A percentile compares a stretch with the other conserved stretches of the same genome.
phyloP scores from a whole-genome alignment of 2,797 vertebrate genomes.

The Adelosebastes latens region DNA sequence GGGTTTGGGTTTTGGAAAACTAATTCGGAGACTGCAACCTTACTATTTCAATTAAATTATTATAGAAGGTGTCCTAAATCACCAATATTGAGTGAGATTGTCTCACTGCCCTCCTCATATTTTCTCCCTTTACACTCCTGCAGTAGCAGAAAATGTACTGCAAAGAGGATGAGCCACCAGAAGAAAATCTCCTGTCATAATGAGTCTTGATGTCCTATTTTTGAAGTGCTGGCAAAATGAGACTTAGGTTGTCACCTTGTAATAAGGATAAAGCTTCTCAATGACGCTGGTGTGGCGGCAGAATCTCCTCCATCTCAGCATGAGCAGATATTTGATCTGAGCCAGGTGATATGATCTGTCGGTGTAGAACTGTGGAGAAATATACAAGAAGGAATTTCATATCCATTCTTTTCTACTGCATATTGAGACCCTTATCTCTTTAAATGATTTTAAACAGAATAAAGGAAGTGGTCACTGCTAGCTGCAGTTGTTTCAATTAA shows the following conservation, averaged over 20 bases:
- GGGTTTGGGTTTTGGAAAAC: neutral
- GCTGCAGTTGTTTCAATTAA: no score
- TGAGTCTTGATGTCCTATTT: neutral
- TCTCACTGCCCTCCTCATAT: neutral
- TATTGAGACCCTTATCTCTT: no score
- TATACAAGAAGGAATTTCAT: neutral
- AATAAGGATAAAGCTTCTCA: conserved; percentile 79
- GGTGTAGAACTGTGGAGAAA: conserved; percentile 77
- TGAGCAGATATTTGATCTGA: conserved; percentile 84
- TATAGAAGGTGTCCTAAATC: neutral
- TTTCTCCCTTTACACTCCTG: neutral
- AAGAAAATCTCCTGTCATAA: neutral
- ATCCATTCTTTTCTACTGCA: neutral
- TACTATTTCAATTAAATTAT: neutral
- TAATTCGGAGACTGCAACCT: neutral
- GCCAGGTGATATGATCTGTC: conserved; percentile 81
- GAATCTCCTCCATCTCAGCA: conserved; percentile 86
- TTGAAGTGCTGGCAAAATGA: neutral
- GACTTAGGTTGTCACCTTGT: conserved; percentile 73
- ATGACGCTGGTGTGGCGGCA: conserved; percentile 74
- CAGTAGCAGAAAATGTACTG: neutral
- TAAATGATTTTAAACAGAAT: no score
- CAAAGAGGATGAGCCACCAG: neutral
- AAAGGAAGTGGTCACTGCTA: no score
- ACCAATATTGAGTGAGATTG: neutral